These are phyloP conservation scores for Latrodectus elegans DNA, from an alignment of 2,888 invertebrate species.

Conservation along the genomic window DNA sequence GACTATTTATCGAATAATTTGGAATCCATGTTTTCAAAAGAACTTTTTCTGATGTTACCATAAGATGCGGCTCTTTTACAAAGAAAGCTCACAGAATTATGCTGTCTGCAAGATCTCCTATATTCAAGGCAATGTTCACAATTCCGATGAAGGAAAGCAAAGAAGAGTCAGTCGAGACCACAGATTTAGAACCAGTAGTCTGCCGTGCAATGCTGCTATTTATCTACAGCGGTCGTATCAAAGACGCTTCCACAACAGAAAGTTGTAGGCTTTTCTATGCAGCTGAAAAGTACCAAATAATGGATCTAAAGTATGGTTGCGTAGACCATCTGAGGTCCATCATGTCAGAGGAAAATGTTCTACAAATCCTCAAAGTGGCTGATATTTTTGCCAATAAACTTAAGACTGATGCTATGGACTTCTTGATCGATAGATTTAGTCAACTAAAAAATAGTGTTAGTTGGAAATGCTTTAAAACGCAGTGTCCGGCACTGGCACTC, in stretches of 20 bases:
- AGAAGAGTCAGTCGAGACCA: background rate
- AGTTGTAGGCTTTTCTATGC: background rate
- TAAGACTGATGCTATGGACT: background rate
- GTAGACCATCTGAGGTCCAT: background rate
- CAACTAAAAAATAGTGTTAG: background rate
- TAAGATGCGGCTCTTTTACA: background rate
- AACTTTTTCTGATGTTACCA: background rate
- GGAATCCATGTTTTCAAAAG: no score
- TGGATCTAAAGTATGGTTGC: background rate
- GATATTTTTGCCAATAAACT: background rate
- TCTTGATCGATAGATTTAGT: background rate
- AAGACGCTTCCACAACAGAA: background rate
- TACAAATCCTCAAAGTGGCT: background rate
- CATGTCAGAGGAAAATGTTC: background rate
- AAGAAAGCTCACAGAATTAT: background rate
- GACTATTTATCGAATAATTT: no score
- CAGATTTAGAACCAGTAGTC: background rate
- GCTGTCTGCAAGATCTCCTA: constrained; percentile 3
- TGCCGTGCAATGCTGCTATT: background rate
- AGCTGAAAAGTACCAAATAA: constrained; percentile 5
- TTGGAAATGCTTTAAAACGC: background rate
- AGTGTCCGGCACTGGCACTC: background rate
- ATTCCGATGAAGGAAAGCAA: background rate
- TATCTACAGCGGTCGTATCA: background rate
- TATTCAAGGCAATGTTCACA: background rate